phyloP scores from a whole-genome alignment of 2,113 vertebrate genomes.

The Andinoacara biseriatus region DNA sequence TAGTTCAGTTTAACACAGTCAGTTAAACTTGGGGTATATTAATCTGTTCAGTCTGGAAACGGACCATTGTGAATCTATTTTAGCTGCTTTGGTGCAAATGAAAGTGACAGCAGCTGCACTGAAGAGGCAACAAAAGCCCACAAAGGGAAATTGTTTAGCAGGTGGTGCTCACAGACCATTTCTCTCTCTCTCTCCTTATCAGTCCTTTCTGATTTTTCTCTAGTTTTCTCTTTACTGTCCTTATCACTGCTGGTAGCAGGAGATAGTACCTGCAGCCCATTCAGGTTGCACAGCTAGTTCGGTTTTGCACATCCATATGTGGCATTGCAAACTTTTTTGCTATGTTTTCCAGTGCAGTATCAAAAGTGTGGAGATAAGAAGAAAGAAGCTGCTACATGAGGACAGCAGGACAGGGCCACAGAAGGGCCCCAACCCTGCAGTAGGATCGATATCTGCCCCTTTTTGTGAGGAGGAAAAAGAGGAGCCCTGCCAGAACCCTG shows the following conservation, averaged over 20 bases:
- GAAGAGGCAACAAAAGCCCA: background rate
- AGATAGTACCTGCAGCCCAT: background rate
- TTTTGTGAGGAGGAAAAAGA: background rate
- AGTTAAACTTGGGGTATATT: background rate
- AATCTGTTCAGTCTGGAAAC: background rate
- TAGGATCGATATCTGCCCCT: background rate
- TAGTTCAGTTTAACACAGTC: background rate
- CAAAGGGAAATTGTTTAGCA: background rate
- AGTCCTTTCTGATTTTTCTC: background rate
- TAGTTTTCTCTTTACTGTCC: background rate
- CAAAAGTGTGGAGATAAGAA: background rate
- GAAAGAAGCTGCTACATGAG: background rate
- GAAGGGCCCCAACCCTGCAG: background rate
- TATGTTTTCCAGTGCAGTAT: background rate
- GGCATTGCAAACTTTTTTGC: background rate
- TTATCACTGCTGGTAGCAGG: background rate
- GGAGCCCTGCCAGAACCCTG: background rate
- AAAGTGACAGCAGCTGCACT: background rate
- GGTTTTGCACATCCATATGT: background rate
- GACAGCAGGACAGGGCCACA: background rate
- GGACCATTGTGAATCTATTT: background rate
- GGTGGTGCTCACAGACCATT: conserved; percentile 7
- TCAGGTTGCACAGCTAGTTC: background rate
- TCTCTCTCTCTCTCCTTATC: background rate
- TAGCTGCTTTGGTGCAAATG: background rate